phyloP scores from a whole-genome alignment of 2,888 invertebrate genomes.

The Monopis laevigella region DNA sequence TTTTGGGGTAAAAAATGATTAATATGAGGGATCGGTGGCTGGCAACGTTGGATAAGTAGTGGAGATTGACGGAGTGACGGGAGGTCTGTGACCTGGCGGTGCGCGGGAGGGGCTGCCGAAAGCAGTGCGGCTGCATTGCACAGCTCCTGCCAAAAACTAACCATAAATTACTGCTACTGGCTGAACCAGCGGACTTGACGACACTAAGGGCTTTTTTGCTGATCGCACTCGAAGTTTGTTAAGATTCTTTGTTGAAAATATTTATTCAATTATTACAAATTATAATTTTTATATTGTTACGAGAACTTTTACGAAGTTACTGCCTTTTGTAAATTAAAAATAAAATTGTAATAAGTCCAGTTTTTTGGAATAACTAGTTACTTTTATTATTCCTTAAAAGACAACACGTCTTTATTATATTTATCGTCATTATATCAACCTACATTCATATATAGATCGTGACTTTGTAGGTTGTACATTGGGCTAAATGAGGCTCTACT shows the following conservation, averaged over 20 bases:
- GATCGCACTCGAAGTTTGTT: conserved; percentile 21
- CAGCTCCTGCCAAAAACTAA: conserved; percentile 64
- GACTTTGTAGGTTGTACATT: too few relatives aligned
- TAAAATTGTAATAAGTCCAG: too few relatives aligned
- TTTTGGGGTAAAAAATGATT: conserved; percentile 56
- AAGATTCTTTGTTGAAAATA: conserved; percentile 10
- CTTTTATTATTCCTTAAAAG: too few relatives aligned
- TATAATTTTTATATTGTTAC: too few relatives aligned
- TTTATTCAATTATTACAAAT: conserved; percentile 7
- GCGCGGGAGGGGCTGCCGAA: conserved; percentile 33
- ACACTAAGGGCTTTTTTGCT: conserved; percentile 56
- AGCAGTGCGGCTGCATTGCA: conserved; percentile 62
- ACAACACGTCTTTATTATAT: too few relatives aligned
- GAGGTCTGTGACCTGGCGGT: conserved; percentile 59
- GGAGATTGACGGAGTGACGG: conserved; percentile 58
- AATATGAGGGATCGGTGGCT: conserved; percentile 48
- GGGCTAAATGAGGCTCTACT: too few relatives aligned
- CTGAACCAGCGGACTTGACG: conserved; percentile 29
- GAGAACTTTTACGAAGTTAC: too few relatives aligned
- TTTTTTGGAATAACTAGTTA: too few relatives aligned
- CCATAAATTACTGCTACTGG: conserved; percentile 67
- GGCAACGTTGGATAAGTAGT: conserved; percentile 60
- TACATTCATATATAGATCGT: too few relatives aligned
- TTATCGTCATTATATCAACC: too few relatives aligned
- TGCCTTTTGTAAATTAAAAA: too few relatives aligned